Percentiles rank a stretch among this genome's conserved stretches.
Conservation (phyloP, 2,113 vertebrate genomes). For the Zeus faber region DNA sequence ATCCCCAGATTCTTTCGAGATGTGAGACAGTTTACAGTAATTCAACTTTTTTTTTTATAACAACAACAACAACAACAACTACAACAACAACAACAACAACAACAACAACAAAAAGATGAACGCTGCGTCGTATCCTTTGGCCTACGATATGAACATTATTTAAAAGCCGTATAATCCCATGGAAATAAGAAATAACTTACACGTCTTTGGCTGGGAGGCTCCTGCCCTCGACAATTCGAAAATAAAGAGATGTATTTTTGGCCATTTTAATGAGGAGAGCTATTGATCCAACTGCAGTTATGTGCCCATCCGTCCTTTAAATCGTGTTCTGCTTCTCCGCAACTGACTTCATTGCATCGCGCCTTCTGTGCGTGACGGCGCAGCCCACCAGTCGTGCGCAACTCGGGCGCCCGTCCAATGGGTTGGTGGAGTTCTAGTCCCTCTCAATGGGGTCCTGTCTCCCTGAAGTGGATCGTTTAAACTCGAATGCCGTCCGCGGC, state of each 20-base stretch:
- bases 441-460: background rate
- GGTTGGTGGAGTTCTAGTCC: no score
- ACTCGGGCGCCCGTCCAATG: conserved; percentile 23
- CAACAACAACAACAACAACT: background rate
- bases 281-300: conserved; percentile 28
- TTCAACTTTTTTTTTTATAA: conserved; percentile 1
- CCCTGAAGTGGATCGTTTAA: background rate
- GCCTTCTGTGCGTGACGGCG: conserved; percentile 58
- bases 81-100: no score
- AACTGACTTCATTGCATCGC: conserved; percentile 56
- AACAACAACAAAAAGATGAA: background rate
- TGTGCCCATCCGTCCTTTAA: conserved; percentile 48
- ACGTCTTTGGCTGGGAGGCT: conserved; percentile 90
- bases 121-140: background rate
- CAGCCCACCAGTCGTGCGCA: conserved; percentile 53
- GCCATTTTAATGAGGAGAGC: conserved; percentile 65
- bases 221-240: conserved; percentile 87
- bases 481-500: no score
- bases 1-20: background rate
- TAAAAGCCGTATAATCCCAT: conserved; percentile 13
- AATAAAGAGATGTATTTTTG: conserved; percentile 83
- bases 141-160: background rate
- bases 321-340: conserved; percentile 40
- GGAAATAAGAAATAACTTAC: conserved; percentile 72
- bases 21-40: background rate